These are phyloP conservation scores for Epinotia ramella DNA, from an alignment of 2,888 invertebrate species.

Conservation along the genomic window DNA sequence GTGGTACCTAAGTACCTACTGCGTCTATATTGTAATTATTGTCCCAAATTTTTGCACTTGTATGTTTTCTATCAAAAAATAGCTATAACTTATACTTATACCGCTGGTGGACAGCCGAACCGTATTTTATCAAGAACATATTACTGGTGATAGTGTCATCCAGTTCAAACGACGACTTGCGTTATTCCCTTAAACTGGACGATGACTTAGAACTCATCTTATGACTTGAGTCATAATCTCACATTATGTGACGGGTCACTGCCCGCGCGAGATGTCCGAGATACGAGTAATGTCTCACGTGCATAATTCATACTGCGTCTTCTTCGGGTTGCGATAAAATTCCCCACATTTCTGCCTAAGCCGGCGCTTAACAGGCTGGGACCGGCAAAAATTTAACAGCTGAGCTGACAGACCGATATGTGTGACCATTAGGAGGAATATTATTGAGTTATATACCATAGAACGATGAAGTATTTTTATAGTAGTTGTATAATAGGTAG, in stretches of 20 bases:
- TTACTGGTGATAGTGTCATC: background rate
- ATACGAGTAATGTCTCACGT: constrained; percentile 50
- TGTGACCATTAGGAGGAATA: background rate
- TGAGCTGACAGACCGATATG: background rate
- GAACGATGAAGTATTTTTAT: no score
- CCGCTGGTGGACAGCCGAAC: no score
- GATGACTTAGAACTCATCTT: background rate
- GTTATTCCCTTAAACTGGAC: constrained; percentile 1
- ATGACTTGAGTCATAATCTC: constrained; percentile 29
- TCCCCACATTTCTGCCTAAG: constrained; percentile 66
- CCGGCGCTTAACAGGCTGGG: constrained; percentile 55
- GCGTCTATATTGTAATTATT: no score
- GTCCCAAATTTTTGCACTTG: no score
- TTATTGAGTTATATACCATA: no score
- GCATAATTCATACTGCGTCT: constrained; percentile 74
- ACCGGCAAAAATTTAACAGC: constrained; percentile 20
- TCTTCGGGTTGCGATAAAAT: constrained; percentile 68
- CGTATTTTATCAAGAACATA: no score
- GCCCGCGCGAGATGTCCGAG: constrained; percentile 49
- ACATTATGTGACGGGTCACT: constrained; percentile 15
- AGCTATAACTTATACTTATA: no score
- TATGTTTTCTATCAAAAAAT: no score
- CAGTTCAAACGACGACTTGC: background rate
- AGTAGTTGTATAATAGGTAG: no score
- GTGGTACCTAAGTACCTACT: no score